Conservation (phyloP, 2,888 invertebrate genomes). For the Ischnus inquisitorius region DNA sequence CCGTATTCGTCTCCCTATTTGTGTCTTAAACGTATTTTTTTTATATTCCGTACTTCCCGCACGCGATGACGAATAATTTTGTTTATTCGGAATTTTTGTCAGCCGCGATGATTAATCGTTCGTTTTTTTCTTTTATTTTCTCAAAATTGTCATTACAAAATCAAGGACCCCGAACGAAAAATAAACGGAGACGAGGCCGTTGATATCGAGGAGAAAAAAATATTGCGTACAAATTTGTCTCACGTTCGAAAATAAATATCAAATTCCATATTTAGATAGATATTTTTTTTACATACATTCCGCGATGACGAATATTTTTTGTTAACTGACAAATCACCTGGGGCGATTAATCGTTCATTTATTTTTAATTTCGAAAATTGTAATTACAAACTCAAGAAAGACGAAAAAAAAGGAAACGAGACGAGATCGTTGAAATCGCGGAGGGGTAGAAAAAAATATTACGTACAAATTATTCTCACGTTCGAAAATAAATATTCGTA, state of each 20-base stretch:
- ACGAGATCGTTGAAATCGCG: neutral
- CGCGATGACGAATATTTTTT: no score
- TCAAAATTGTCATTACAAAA: neutral
- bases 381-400: neutral
- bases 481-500: slow-evolving; percentile 11
- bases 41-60: no score
- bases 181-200: neutral
- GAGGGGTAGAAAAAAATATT: neutral
- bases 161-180: neutral
- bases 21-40: no score
- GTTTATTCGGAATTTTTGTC: no score
- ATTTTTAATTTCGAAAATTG: no score
- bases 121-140: no score
- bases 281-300: no score
- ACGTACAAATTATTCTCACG: slow-evolving; percentile 24
- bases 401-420: neutral
- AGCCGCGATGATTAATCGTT: no score
- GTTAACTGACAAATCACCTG: no score
- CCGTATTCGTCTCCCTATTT: neutral
- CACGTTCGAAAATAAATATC: slow-evolving; percentile 6
- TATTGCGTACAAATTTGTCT: slow-evolving; percentile 11
- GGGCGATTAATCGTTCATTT: no score
- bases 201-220: neutral
- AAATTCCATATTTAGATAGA: neutral
- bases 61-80: no score